Conservation (phyloP, 2,797 vertebrate species). For the Lindbergichthys nudifrons region DNA sequence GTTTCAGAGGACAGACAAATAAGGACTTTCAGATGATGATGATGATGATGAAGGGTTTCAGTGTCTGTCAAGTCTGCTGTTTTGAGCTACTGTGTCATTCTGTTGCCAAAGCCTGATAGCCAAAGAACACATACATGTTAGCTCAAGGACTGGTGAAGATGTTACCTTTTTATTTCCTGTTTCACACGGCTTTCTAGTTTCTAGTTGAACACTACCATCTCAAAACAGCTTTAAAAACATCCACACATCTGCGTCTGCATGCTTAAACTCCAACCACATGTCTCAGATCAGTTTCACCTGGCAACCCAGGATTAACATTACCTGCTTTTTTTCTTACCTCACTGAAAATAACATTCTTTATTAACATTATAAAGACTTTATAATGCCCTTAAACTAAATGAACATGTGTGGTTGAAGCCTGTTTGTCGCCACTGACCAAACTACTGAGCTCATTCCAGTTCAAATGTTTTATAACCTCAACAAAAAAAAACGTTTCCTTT, state of each 20-base stretch:
- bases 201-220: slow-evolving; percentile 38
- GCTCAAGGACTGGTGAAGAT: slow-evolving; percentile 83
- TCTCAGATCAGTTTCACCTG: slow-evolving; percentile 6
- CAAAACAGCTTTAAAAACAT: slow-evolving; percentile 56
- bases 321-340: not conserved
- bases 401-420: slow-evolving; percentile 29
- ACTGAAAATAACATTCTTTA: slow-evolving; percentile 9
- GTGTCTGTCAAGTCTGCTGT: slow-evolving; percentile 83
- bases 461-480: slow-evolving; percentile 33
- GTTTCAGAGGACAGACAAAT: slow-evolving; percentile 58
- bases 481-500: slow-evolving; percentile 13
- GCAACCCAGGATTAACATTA: slow-evolving; percentile 17
- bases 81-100: slow-evolving; percentile 88
- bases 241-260: slow-evolving; percentile 49
- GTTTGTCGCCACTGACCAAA: slow-evolving; percentile 58
- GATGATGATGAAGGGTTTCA: slow-evolving; percentile 61
- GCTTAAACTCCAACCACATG: no score
- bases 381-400: not conserved
- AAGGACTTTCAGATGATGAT: slow-evolving; percentile 49
- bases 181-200: slow-evolving; percentile 37
- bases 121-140: slow-evolving; percentile 94
- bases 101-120: slow-evolving; percentile 95
- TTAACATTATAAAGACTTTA: slow-evolving; percentile 28
- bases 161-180: slow-evolving; percentile 68
- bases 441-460: slow-evolving; percentile 37